Base-by-base conservation (phyloP, 1,140 invertebrate genomes). In the Trichomalopsis sarcophagae region DNA sequence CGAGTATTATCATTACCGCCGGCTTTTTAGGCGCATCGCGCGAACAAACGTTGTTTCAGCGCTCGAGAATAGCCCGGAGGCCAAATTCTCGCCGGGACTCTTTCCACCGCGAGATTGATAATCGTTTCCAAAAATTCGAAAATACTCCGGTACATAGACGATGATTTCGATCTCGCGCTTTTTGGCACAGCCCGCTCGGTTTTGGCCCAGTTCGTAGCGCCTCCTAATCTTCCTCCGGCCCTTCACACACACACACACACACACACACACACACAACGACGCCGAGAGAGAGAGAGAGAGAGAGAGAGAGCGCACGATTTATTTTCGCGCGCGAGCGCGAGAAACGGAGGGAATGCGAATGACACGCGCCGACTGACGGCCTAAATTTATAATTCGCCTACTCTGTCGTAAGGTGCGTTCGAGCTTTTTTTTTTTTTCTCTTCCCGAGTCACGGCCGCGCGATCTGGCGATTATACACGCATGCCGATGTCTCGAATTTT, bases 351-450 rank as follows among this genome's bases (percentile, higher is more conserved):
- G 81, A 83, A 83, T 78, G 82, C 62, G 75, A 71, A 79, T 84
- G 75, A 84, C 82, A n/a, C 27, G 27, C 77, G 81, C 27, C 71
- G 81, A 82, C 40, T 74, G 81, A 82, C 75, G 82, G 75, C 82
- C 82, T 84, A 78, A 84, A 84, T 84, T 78, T 78, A 75, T 50
- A 83, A 83, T 83, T 83, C 17, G 55, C 74, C 21, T 62, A n/a
- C 55, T 36, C 4, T 77, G 73, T 83, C 55, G 73, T 66, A 62
- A 82, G 69, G 14, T 30, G 40, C 40, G 2, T 5, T 14, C 23
- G n/a, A 23, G 1, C 17, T 11, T 4, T 17, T 69, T 23, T 80
- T 9, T 68, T 17, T 11, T 4, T 17, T 69, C 13, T 80, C 17
- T 68, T 17, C 23, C 47, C 47, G 40, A 44, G 40, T 44, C 47